Evolutionary conservation across 2,888 invertebrate genomes (phyloP), one percentile per base, ranked within the genome.

Genomic region (Brenthis hecate): DNA sequence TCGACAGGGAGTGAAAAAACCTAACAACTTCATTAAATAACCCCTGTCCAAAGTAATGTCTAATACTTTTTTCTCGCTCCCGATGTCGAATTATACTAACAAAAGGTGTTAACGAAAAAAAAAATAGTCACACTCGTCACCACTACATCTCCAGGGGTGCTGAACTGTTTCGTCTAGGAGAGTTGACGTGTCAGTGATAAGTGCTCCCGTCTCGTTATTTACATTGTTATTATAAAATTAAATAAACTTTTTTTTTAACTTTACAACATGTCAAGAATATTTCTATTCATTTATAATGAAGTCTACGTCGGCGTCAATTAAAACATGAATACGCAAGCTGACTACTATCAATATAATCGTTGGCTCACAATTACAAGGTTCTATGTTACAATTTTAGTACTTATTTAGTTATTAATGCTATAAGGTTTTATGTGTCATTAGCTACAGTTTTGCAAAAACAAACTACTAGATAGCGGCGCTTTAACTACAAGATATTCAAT

Each of bases 71-170:
- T 89, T 86, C 85, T 83, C 86, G 88, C 89, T 90, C 88, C 91
- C 86, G 89, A 89, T 91, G 88, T 92, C 89, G 89, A 91, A 92
- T 92, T 91, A 91, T 91, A 89, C 85, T 84, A 88, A 89, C 89
- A 91, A 91, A 91, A 92, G 92, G 92, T 92, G 92, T 92, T 87
- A 91, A 92, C 89, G 87, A 90, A 92, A 92, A 91, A 68, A 70
- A 91, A 85, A 85, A 81, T 75, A 82, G 76, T 77, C 76, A 81
- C 80, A 85, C 53, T 53, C 53, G 53, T 62, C 50, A 62, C 83
- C 73, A 79, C 80, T 82, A 82, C 82, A 81, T 76, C 79, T 57
- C 72, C 75, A 84, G 89, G 83, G 85, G 82, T 81, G 68, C 72
- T 58, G 79, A 89, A 92, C 90, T 74, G 75, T 89, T 89, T 86